These are phyloP conservation scores for Xanthia togata DNA, from an alignment of 2,888 invertebrate species.

Conservation along the genomic window DNA sequence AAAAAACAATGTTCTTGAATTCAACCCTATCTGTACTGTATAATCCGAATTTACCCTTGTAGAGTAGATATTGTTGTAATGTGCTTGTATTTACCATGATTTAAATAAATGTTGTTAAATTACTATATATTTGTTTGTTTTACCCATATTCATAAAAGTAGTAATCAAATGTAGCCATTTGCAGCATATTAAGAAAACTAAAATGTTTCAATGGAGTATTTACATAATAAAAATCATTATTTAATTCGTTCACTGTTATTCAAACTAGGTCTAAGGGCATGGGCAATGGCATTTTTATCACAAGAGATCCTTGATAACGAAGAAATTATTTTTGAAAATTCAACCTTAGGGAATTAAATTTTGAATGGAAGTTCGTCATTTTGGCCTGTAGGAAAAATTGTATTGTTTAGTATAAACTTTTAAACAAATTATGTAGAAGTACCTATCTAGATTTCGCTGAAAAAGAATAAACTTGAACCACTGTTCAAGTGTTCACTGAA, in stretches of 20 bases:
- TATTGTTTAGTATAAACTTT: not conserved
- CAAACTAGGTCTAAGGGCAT: not conserved
- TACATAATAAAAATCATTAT: not conserved
- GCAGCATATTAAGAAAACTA: not conserved
- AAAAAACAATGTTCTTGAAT: not conserved
- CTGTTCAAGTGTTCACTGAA: too few relatives aligned
- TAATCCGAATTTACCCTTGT: constrained; percentile 50
- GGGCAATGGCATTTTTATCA: too few relatives aligned
- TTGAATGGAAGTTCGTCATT: not conserved
- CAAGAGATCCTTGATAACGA: not conserved
- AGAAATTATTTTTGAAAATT: not conserved
- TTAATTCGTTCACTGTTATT: not conserved
- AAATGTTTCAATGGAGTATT: not conserved
- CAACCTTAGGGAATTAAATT: not conserved
- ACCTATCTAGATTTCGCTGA: not conserved
- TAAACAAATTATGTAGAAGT: not conserved
- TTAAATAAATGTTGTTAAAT: constrained; percentile 29
- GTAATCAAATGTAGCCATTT: too few relatives aligned
- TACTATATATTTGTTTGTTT: not conserved
- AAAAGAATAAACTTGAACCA: not conserved
- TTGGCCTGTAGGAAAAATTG: not conserved
- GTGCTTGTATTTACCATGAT: constrained; percentile 1
- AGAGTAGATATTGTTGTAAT: constrained; percentile 6
- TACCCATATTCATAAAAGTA: not conserved
- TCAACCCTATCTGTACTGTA: constrained; percentile 17